phyloP scores from a whole-genome alignment of 2,888 invertebrate species.

The Leistus spinibarbis region DNA sequence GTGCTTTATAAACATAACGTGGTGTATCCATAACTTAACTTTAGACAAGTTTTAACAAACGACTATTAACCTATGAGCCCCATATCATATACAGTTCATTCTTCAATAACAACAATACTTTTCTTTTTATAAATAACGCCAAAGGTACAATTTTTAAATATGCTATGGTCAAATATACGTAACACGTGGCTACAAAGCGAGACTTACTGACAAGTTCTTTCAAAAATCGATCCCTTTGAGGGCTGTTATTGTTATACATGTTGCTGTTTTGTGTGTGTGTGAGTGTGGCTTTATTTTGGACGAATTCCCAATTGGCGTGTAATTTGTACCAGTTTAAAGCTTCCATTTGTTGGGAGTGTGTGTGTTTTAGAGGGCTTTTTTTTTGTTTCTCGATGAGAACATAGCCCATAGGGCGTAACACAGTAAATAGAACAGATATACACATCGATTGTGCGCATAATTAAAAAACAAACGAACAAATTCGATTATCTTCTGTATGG shows the following conservation, averaged over 20 bases:
- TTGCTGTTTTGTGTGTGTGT: not conserved
- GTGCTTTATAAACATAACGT: no score
- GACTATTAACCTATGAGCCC: no score
- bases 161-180: no score
- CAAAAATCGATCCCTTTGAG: not conserved
- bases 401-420: not conserved
- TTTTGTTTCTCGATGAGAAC: not conserved
- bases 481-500: conserved; percentile 12
- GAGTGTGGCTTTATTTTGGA: not conserved
- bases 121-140: no score
- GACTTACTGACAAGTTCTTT: no score
- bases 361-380: not conserved
- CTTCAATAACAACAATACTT: no score
- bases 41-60: no score
- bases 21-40: no score
- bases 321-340: conserved; percentile 8
- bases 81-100: no score
- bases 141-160: no score
- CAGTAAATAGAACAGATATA: not conserved
- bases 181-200: no score
- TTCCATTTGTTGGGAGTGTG: not conserved
- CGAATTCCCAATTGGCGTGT: conserved; percentile 7
- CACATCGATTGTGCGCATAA: not conserved
- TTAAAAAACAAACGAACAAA: conserved; percentile 11
- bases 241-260: not conserved